Conservation (phyloP, 2,113 vertebrate genomes). For the Lethenteron reissneri region DNA sequence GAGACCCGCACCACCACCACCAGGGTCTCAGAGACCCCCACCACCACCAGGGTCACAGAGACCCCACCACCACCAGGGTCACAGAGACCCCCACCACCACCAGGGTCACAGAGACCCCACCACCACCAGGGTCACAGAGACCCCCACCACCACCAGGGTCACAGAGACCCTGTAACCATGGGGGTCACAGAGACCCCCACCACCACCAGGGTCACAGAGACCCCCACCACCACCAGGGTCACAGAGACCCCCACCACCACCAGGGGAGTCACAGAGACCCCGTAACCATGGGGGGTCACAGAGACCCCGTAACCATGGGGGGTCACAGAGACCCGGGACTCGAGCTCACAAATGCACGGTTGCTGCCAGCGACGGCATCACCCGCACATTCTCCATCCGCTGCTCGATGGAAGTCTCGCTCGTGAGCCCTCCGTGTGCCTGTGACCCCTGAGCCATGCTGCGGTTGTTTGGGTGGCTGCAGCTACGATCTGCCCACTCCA, state of each 20-base stretch:
- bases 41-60: not conserved
- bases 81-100: not conserved
- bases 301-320: not conserved
- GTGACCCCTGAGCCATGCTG: no score
- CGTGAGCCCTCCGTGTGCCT: no score
- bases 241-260: not conserved
- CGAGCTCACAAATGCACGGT: no score
- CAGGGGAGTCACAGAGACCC: not conserved
- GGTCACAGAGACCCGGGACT: not conserved
- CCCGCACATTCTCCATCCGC: no score
- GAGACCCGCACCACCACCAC: not conserved
- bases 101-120: not conserved
- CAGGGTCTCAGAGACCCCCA: not conserved
- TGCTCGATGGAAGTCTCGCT: no score
- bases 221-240: no score
- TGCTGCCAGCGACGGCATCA: no score
- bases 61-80: no score
- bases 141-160: not conserved
- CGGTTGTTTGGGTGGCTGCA: no score
- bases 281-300: not conserved
- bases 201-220: not conserved
- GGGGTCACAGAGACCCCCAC: not conserved
- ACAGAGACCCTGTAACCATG: not conserved
- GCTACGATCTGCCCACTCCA: no score
- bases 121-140: slow-evolving; percentile 3